These are phyloP conservation scores for Lepidostoma basale DNA, from an alignment of 1,140 invertebrate genomes.

Conservation along the genomic window DNA sequence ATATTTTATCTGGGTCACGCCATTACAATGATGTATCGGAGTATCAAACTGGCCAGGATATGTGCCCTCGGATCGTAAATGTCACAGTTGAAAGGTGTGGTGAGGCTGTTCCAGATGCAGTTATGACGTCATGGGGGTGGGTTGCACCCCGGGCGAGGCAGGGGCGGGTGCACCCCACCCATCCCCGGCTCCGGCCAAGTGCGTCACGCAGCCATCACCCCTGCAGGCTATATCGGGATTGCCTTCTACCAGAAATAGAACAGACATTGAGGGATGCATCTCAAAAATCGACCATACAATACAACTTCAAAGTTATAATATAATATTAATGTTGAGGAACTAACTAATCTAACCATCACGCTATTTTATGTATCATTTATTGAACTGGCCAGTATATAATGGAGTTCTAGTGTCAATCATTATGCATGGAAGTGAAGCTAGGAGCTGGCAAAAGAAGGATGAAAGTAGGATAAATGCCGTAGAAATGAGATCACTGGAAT, in stretches of 20 bases:
- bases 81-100: slow-evolving; percentile 39
- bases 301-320: background rate
- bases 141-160: too few species aligned
- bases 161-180: background rate
- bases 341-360: background rate
- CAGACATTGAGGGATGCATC: background rate
- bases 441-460: too few species aligned
- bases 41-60: background rate
- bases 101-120: slow-evolving; percentile 3
- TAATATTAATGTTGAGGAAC: background rate
- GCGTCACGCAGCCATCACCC: slow-evolving; percentile 12
- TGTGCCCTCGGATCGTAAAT: slow-evolving; percentile 6
- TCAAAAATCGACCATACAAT: background rate
- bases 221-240: background rate
- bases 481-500: too few species aligned
- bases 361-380: background rate
- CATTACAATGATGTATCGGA: background rate
- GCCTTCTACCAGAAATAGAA: background rate
- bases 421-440: too few species aligned
- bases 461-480: too few species aligned
- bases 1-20: background rate
- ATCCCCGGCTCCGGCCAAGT: background rate
- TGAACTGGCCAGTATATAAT: background rate
- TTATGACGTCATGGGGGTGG: slow-evolving; percentile 32
- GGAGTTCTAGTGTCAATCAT: too few species aligned